Evolutionary conservation across 2,113 vertebrate species (phyloP), one percentile per base, ranked within the genome.

Genomic region (Apteryx mantelli): DNA sequence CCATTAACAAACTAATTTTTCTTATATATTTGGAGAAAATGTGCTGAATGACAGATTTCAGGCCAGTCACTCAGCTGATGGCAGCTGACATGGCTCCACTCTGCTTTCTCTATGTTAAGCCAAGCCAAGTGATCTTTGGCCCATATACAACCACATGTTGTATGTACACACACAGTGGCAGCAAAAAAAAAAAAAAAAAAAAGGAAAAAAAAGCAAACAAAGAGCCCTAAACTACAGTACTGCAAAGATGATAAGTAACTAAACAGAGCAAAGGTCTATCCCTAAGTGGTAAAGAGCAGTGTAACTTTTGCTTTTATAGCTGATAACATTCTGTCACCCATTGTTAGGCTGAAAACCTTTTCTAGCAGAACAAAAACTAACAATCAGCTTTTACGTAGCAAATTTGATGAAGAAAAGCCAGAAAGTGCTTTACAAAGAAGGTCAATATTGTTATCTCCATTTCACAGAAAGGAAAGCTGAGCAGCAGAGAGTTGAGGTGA

Each of bases 221-320:
- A 79, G 30, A 11, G 56, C 56, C 14, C 20, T 24, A 69, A 61
- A 22, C 64, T 64, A 69, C 55, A 71, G 50, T 52, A 40, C 68
- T 71, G 44, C 38, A 36, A 80, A 83, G 91, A 69, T 93, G 80
- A 85, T 85, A 89, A 95, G 78, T 87, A 91, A 95, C 89, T 82
- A 82, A 85, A 58, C 63, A 82, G 95, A 89, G 42, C 94, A 96
- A 97, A 97, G 96, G 92, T 94, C 89, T 76, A 61, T 13, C 42
- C 88, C 34, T 82, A 82, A 76, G 84, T 73, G 48, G 73, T 84
- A 69, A 93, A 89, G 86, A 88, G 88, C 52, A 55, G 52, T 5
- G 19, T 56, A 52, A 95, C 64, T 82, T 76, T 53, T 40, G 48
- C 22, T 70, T 91, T 94, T 81, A 91, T 80, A 66, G 70, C 92